phyloP scores from a whole-genome alignment of 1,140 invertebrate genomes.

The Oreohelix idahoensis region DNA sequence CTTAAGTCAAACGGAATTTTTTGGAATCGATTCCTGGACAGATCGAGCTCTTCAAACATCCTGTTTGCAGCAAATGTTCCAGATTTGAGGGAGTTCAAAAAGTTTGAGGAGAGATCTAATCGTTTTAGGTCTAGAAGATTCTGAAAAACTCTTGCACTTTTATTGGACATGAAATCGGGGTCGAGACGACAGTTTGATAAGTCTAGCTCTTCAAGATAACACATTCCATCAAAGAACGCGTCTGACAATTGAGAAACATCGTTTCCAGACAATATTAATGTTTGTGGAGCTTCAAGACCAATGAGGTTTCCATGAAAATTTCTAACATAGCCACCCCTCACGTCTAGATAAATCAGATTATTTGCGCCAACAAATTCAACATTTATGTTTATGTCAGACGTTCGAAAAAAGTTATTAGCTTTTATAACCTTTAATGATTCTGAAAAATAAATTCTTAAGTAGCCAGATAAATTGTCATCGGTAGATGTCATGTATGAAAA shows the following conservation, averaged over 20 bases:
- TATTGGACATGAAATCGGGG: neutral
- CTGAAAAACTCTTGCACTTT: conserved; percentile 12
- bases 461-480: neutral
- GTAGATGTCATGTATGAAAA: neutral
- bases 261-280: neutral
- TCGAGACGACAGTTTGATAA: neutral
- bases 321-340: neutral
- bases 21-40: conserved; percentile 1
- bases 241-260: neutral
- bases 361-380: neutral
- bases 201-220: neutral
- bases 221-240: neutral
- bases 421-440: neutral
- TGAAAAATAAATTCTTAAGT: neutral
- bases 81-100: neutral
- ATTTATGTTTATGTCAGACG: neutral
- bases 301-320: neutral
- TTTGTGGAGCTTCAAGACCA: neutral
- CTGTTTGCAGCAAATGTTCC: neutral
- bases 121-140: neutral
- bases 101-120: conserved; percentile 15
- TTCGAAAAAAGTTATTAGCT: neutral
- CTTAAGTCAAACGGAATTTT: conserved; percentile 20
- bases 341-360: neutral
- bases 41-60: neutral